phyloP scores from a whole-genome alignment of 2,888 invertebrate species.

The Synanthedon tipuliformis region DNA sequence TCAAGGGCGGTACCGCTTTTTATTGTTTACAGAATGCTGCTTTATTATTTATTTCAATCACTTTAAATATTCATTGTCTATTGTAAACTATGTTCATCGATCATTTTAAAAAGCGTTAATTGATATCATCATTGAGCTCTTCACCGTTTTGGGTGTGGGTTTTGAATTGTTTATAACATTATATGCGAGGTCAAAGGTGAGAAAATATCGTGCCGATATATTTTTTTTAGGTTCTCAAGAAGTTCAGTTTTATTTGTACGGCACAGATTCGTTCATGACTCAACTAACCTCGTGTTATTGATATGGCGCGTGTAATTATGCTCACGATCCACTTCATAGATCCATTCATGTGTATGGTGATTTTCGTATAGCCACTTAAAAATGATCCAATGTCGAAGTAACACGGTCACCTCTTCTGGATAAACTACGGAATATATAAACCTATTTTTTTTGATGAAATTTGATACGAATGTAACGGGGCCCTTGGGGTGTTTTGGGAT shows the following conservation, averaged over 20 bases:
- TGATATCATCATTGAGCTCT: slow-evolving; percentile 10
- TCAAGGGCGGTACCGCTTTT: slow-evolving; percentile 38
- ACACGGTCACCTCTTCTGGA: too few relatives aligned
- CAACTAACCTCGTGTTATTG: slow-evolving; percentile 23
- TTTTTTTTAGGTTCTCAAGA: background rate
- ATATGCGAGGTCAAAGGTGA: slow-evolving; percentile 19
- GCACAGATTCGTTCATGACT: slow-evolving; percentile 14
- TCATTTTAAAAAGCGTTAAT: slow-evolving; percentile 27
- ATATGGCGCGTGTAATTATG: slow-evolving; percentile 20
- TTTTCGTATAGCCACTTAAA: too few relatives aligned
- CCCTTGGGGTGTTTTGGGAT: too few relatives aligned
- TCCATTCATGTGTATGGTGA: too few relatives aligned
- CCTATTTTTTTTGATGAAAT: too few relatives aligned
- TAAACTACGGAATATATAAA: too few relatives aligned
- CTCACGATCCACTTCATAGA: slow-evolving; percentile 16
- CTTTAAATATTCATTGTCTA: slow-evolving; percentile 1
- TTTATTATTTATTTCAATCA: slow-evolving; percentile 8
- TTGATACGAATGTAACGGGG: too few relatives aligned
- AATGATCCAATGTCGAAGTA: too few relatives aligned
- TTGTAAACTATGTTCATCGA: slow-evolving; percentile 12
- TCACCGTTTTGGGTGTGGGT: background rate
- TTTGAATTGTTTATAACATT: background rate
- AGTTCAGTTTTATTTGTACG: slow-evolving; percentile 4
- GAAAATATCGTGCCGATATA: slow-evolving; percentile 15
- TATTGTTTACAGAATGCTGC: slow-evolving; percentile 38